phyloP scores from a whole-genome alignment of 30 jellyfish, hydroid and myxozoan species.

The Clytia hemisphaerica region DNA sequence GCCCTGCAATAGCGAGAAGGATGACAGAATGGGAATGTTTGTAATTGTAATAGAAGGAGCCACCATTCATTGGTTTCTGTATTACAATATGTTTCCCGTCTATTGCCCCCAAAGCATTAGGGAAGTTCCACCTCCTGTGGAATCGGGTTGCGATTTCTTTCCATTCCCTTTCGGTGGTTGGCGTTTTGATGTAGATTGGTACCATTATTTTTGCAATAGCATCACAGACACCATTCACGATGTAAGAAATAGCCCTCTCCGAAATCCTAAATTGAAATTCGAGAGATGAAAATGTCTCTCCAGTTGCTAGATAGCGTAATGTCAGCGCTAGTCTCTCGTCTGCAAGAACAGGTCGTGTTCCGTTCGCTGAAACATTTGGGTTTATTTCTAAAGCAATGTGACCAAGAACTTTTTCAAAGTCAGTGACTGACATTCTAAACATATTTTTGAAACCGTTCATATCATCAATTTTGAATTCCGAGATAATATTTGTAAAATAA shows the following conservation, averaged over 20 bases:
- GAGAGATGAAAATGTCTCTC: background rate
- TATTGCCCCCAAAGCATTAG: constrained; percentile 1
- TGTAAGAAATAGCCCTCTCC: background rate
- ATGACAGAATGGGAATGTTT: background rate
- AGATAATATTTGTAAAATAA: too few relatives aligned
- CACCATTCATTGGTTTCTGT: background rate
- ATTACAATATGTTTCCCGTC: constrained; percentile 1
- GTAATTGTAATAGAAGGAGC: constrained; percentile 10
- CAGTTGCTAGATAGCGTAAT: constrained; percentile 25
- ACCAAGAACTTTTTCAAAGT: too few relatives aligned
- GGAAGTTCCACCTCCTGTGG: constrained; percentile 23
- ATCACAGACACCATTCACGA: background rate
- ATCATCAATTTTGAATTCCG: too few relatives aligned
- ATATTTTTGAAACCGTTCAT: too few relatives aligned
- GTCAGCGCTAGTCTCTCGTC: constrained; percentile 11
- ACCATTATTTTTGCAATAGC: background rate
- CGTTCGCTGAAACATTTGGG: too few relatives aligned
- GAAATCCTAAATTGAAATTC: background rate
- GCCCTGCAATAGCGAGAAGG: constrained; percentile 25
- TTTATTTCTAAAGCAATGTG: too few relatives aligned
- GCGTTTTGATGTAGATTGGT: background rate
- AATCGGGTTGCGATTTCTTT: background rate
- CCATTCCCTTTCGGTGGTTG: constrained; percentile 17
- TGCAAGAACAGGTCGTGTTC: too few relatives aligned
- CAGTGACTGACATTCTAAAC: too few relatives aligned